A percentile compares a stretch with the other conserved stretches of the same genome.
These are phyloP conservation scores for Acleris sparsana DNA, from an alignment of 2,888 invertebrate genomes.

Conservation along the genomic window DNA sequence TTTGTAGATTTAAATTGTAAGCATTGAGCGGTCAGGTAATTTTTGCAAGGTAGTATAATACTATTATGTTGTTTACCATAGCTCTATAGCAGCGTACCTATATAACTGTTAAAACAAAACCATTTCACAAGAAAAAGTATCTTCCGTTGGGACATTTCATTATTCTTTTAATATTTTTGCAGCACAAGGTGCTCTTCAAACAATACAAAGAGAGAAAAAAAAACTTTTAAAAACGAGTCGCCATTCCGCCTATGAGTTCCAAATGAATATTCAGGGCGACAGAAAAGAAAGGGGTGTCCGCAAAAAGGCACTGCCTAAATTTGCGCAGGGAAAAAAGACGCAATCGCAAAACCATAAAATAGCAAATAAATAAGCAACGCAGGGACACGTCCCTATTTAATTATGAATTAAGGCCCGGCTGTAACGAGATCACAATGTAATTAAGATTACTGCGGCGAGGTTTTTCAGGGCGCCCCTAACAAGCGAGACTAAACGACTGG, in stretches of 20 bases:
- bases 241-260: slow-evolving; percentile 74
- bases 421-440: slow-evolving; percentile 82
- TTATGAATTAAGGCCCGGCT: slow-evolving; percentile 79
- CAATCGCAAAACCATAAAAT: slow-evolving; percentile 77
- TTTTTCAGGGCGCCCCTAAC: slow-evolving; percentile 67
- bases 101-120: slow-evolving; percentile 32
- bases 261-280: slow-evolving; percentile 80
- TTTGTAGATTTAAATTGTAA: no score
- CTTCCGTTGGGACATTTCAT: slow-evolving; percentile 44
- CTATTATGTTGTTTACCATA: no score
- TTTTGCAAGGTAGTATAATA: no score
- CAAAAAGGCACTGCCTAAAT: slow-evolving; percentile 66
- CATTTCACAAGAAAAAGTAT: slow-evolving; percentile 44
- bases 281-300: slow-evolving; percentile 72
- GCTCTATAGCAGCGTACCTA: not conserved
- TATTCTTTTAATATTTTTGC: slow-evolving; percentile 63
- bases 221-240: slow-evolving; percentile 71
- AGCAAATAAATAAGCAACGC: slow-evolving; percentile 76
- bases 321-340: slow-evolving; percentile 63
- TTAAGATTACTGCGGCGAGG: slow-evolving; percentile 80
- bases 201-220: slow-evolving; percentile 65
- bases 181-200: slow-evolving; percentile 56
- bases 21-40: no score
- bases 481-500: slow-evolving; percentile 71
- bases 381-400: slow-evolving; percentile 79